Percentiles rank a stretch among this genome's conserved stretches.
phyloP scores from a whole-genome alignment of 1,140 invertebrate genomes.

The Conus ventricosus region DNA sequence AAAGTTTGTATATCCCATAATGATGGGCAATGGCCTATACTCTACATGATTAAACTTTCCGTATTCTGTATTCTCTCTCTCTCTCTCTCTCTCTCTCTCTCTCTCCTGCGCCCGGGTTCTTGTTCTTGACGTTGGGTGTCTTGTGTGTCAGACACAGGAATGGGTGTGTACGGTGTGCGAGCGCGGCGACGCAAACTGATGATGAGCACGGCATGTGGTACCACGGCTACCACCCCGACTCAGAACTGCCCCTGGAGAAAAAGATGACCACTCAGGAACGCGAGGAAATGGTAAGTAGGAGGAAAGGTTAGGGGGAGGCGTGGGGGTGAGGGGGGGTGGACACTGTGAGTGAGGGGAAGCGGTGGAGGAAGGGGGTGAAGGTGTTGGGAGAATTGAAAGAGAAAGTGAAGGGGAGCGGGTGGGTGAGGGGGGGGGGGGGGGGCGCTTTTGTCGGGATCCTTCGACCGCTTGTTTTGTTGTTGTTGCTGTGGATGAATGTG shows the following conservation, averaged over 20 bases:
- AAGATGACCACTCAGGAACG: conserved; percentile 41
- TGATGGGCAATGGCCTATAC: not conserved
- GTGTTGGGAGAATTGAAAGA: not conserved
- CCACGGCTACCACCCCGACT: conserved; percentile 65
- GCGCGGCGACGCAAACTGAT: conserved; percentile 69
- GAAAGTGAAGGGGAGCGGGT: not conserved
- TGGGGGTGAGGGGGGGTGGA: too few species aligned
- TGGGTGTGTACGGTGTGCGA: conserved; percentile 73
- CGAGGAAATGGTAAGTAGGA: not conserved
- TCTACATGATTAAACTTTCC: not conserved
- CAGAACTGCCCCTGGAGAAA: conserved; percentile 61
- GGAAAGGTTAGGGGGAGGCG: not conserved
- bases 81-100: not conserved
- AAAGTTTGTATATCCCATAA: not conserved
- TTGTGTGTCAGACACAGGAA: conserved; percentile 60
- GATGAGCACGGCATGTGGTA: conserved; percentile 69
- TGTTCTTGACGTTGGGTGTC: too few species aligned
- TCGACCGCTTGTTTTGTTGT: too few species aligned
- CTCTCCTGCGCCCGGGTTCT: not conserved
- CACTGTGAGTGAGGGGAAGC: not conserved
- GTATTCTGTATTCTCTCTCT: not conserved
- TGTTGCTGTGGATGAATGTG: too few species aligned
- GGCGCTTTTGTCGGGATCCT: too few species aligned
- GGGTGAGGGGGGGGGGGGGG: too few species aligned
- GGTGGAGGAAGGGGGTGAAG: not conserved